Conservation (phyloP, 2,113 vertebrate species). For the Vulpes ferrilata region DNA sequence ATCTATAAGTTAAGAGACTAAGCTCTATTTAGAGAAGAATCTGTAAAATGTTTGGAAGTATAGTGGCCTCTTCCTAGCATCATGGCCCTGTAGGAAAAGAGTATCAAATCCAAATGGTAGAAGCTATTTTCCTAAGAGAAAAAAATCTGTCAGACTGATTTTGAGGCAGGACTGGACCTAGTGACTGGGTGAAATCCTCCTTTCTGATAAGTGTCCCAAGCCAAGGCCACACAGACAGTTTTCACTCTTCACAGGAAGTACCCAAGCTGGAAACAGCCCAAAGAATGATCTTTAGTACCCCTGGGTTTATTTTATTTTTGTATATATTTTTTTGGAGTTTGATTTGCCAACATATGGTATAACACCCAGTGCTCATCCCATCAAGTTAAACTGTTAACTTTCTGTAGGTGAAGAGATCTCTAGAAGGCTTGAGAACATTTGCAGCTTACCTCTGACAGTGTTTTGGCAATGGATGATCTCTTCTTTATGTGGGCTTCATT, state of each 20-base stretch:
- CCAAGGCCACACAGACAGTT: slow-evolving; percentile 1
- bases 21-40: neutral
- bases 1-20: slow-evolving; percentile 37
- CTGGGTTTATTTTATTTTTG: no score
- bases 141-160: neutral
- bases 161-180: slow-evolving; percentile 6
- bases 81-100: neutral
- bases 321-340: no score
- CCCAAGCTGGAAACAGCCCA: slow-evolving; percentile 4
- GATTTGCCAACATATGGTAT: no score
- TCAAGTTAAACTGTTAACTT: slow-evolving; percentile 21
- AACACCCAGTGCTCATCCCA: no score
- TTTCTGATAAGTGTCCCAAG: slow-evolving; percentile 26
- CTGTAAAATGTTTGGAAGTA: slow-evolving; percentile 46
- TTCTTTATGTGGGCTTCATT: slow-evolving; percentile 8
- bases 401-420: slow-evolving; percentile 52
- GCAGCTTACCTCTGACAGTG: slow-evolving; percentile 29
- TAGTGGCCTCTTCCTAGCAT: neutral
- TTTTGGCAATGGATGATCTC: slow-evolving; percentile 17
- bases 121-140: slow-evolving; percentile 39
- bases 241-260: neutral
- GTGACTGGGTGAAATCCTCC: slow-evolving; percentile 11
- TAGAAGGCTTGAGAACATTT: slow-evolving; percentile 42
- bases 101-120: neutral
- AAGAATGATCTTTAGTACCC: slow-evolving; percentile 10